Evolutionary conservation across 2,888 invertebrate species (phyloP).

Genomic region (Hoplodrina ambigua): DNA sequence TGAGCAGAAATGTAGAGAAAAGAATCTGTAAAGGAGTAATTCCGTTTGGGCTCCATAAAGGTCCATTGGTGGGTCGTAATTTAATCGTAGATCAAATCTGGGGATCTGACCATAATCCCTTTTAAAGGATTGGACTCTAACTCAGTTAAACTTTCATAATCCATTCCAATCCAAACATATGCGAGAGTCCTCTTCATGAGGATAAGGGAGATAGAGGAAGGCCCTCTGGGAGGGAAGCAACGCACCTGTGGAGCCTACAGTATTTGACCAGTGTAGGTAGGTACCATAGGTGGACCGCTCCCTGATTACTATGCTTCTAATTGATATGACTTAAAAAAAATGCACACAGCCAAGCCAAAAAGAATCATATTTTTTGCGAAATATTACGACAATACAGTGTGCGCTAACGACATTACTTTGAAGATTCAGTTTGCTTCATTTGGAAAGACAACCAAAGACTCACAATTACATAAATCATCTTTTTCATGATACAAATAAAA

Average conservation of each 20-base stretch:
- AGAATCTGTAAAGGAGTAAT: neutral
- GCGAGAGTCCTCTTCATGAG: too few relatives aligned
- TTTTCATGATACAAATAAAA: neutral
- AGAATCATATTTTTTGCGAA: neutral
- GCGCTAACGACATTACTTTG: neutral
- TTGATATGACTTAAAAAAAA: neutral
- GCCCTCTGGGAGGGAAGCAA: too few relatives aligned
- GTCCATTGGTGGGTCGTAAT: too few relatives aligned
- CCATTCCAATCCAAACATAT: neutral
- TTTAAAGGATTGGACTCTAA: neutral
- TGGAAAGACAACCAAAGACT: neutral
- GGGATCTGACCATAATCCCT: too few relatives aligned
- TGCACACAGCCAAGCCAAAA: neutral
- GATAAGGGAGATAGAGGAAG: too few relatives aligned
- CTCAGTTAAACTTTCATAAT: neutral
- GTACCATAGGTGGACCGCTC: too few relatives aligned
- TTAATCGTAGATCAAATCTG: too few relatives aligned
- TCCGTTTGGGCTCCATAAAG: neutral
- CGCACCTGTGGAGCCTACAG: too few relatives aligned
- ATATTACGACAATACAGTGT: neutral
- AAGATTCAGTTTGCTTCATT: slow-evolving; percentile 11
- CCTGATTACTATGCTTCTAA: too few relatives aligned
- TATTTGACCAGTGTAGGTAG: too few relatives aligned
- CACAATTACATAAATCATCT: neutral
- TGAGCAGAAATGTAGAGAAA: neutral